Percentiles rank a stretch among this genome's conserved stretches.
These are phyloP conservation scores for Typhlichthys subterraneus DNA, from an alignment of 2,797 vertebrate genomes.

Conservation along the genomic window DNA sequence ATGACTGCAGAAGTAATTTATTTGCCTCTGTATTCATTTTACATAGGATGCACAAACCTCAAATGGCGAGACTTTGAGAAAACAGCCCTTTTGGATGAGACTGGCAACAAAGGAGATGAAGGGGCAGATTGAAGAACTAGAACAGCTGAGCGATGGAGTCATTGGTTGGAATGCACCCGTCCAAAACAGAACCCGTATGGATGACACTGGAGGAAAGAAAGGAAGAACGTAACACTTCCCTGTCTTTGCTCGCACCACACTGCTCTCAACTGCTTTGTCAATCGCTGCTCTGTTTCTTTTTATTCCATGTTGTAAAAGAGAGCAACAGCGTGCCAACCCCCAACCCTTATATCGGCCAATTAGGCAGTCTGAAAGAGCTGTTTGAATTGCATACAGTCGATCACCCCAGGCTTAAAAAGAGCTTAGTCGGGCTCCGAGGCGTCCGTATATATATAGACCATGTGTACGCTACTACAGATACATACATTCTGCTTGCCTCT, in stretches of 20 bases:
- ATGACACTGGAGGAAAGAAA: neutral
- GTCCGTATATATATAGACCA: conserved; percentile 9
- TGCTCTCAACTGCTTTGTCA: conserved; percentile 8
- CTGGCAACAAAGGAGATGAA: neutral
- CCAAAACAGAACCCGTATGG: neutral
- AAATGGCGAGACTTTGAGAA: neutral
- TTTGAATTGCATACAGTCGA: conserved; percentile 26
- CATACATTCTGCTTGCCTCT: neutral
- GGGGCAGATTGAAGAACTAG: neutral
- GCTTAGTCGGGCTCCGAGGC: conserved; percentile 8
- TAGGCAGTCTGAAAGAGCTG: conserved; percentile 31
- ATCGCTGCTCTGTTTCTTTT: conserved; percentile 14
- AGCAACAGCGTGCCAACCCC: conserved; percentile 1
- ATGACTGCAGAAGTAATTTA: neutral
- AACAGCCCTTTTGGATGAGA: neutral
- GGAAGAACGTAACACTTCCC: neutral
- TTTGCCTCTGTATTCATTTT: neutral
- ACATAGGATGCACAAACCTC: neutral
- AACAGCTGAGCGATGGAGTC: neutral
- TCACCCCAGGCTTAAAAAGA: neutral
- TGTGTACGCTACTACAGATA: neutral
- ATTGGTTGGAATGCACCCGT: neutral
- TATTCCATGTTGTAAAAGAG: conserved; percentile 23
- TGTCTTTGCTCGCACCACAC: neutral
- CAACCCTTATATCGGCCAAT: conserved; percentile 29